Conservation (phyloP, 1,140 invertebrate species). For the Drosophila truncata region DNA sequence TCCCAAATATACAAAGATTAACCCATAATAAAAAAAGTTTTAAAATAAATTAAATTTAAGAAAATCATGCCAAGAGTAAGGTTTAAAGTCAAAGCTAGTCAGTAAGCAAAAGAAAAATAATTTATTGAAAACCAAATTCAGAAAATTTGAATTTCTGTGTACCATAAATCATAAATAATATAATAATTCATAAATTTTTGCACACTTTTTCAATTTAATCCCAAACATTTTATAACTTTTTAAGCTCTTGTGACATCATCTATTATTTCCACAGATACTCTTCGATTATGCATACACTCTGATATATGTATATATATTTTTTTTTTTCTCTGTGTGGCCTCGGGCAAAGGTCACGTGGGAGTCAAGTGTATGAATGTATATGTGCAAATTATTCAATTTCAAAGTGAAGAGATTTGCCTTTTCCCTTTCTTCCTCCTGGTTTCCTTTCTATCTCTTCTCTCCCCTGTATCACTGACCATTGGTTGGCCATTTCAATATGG, state of each 20-base stretch:
- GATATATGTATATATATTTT: background rate
- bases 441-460: background rate
- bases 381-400: conserved; percentile 55
- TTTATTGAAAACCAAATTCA: background rate
- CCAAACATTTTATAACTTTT: background rate
- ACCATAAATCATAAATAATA: background rate
- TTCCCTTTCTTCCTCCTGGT: background rate
- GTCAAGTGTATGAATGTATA: conserved; percentile 38
- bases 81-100: background rate
- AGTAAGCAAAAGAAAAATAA: background rate
- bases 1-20: too few relatives aligned
- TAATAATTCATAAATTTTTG: background rate
- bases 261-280: background rate
- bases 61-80: background rate
- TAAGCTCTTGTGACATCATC: background rate
- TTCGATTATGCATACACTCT: background rate
- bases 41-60: background rate
- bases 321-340: conserved; percentile 14
- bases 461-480: conserved; percentile 10
- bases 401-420: conserved; percentile 26
- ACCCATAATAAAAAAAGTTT: background rate
- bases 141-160: background rate
- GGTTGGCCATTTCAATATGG: conserved; percentile 47
- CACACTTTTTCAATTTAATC: background rate
- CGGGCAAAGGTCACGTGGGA: conserved; percentile 41